Evolutionary conservation across 2,113 vertebrate genomes (phyloP), one percentile per base, ranked within the genome.

Genomic region (Mustela nigripes): DNA sequence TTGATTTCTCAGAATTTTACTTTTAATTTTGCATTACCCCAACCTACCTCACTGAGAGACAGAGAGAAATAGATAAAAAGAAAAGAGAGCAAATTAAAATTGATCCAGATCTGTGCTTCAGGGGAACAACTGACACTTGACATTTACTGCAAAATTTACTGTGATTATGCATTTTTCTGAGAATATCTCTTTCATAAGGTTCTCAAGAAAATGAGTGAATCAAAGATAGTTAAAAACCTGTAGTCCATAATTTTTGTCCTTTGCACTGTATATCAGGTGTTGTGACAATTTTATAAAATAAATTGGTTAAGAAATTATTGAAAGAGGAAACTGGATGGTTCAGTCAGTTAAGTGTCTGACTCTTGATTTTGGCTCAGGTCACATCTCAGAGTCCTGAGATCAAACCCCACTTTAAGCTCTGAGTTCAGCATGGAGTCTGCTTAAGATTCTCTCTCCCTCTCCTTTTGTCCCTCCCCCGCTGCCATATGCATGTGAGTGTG

Each of bases 201-300:
- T 92, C 45, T 89, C 24, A 82, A 92, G 71, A 19, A 79, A 82
- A 86, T 9, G 4, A 22, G 63, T 62, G 6, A 67, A 78, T 84
- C 19, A 36, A 93, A 84, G 5, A 65, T 79, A 5, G 15, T 26
- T 88, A 92, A 94, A 65, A 69, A 45, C 62, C 22, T 79, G 0
- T 63, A 83, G 19, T 92, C 42, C 62, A 56, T 39, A 56, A 63
- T 84, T 36, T 84, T 95, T 95, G 7, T 71, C 18, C 24, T 84
- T 60, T 71, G 10, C 73, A 28, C 31, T 56, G 1, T 62, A 3
- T 53, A 56, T 79, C 53, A 56, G 28, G 19, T 93, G 45, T 79
- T 82, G n/a, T 87, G 73, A 82, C 14, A 71, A 22, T 50, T 79
- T 65, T 76, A n/a, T 79, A 93, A 87, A 90, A 92, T n/a, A 19